Conservation (phyloP, 37 sponge, comb jelly and placozoan genomes). For the Spongilla lacustris region DNA sequence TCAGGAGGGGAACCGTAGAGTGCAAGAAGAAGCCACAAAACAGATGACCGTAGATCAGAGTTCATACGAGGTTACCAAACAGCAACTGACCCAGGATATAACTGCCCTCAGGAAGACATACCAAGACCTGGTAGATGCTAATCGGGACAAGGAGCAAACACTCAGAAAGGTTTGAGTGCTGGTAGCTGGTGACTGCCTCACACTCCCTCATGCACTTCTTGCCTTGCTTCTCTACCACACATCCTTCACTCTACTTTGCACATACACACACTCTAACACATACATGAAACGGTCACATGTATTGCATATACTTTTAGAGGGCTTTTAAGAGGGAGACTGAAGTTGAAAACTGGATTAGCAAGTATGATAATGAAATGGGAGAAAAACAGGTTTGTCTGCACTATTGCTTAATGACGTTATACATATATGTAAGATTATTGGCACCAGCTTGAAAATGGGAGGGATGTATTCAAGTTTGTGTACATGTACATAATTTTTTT, state of each 20-base stretch:
- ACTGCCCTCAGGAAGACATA: slow-evolving; percentile 62
- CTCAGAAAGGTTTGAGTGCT: slow-evolving; percentile 65
- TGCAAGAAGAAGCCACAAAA: slow-evolving; percentile 66
- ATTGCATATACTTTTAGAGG: slow-evolving; percentile 52
- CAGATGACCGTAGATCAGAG: slow-evolving; percentile 54
- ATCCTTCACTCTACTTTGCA: neutral
- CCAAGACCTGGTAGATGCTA: slow-evolving; percentile 44
- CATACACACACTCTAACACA: too few species aligned
- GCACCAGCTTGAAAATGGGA: neutral
- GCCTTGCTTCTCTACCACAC: too few species aligned
- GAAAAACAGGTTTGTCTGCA: slow-evolving; percentile 76
- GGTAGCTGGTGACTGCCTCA: too few species aligned
- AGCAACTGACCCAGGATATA: slow-evolving; percentile 63
- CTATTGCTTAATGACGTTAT: too few species aligned
- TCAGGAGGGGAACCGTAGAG: slow-evolving; percentile 68
- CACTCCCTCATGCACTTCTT: too few species aligned
- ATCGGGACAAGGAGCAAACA: slow-evolving; percentile 80
- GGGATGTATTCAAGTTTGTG: neutral
- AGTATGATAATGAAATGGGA: slow-evolving; percentile 94
- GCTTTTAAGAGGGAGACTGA: slow-evolving; percentile 87
- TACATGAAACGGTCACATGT: neutral
- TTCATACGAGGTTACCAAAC: slow-evolving; percentile 28
- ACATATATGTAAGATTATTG: too few species aligned
- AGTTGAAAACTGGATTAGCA: slow-evolving; percentile 94
- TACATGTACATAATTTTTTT: too few species aligned